Evolutionary conservation across 2,113 vertebrate genomes (phyloP).

Genomic region (Pavo muticus): DNA sequence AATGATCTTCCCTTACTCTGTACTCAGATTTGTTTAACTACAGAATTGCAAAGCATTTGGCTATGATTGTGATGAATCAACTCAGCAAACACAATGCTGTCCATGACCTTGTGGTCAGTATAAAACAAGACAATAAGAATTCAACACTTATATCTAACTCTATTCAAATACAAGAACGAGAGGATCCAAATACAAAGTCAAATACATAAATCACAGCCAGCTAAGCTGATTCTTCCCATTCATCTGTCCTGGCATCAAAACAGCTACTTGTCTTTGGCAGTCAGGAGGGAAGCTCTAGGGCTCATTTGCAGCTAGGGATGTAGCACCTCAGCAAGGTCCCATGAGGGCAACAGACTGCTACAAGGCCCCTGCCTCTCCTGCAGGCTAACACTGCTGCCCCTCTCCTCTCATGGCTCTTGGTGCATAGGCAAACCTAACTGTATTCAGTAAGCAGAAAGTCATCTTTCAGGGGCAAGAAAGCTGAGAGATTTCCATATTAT

Average conservation of each 20-base stretch:
- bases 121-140: neutral
- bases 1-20: constrained; percentile 14
- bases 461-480: neutral
- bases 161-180: neutral
- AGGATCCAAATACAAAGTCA: neutral
- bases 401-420: neutral
- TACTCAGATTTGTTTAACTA: constrained; percentile 10
- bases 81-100: neutral
- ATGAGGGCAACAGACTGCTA: neutral
- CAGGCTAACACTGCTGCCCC: accelerated
- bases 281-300: neutral
- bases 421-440: neutral
- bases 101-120: neutral
- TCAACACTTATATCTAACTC: neutral
- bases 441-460: accelerated
- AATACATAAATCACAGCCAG: neutral
- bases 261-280: neutral
- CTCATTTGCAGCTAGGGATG: neutral
- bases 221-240: neutral
- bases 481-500: accelerated
- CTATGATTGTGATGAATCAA: accelerated
- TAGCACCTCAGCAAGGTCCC: neutral
- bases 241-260: neutral
- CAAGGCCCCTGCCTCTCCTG: neutral
- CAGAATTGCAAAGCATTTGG: neutral